These are phyloP conservation scores for Vanessa tameamea DNA, from an alignment of 1,140 invertebrate genomes.

Conservation along the genomic window DNA sequence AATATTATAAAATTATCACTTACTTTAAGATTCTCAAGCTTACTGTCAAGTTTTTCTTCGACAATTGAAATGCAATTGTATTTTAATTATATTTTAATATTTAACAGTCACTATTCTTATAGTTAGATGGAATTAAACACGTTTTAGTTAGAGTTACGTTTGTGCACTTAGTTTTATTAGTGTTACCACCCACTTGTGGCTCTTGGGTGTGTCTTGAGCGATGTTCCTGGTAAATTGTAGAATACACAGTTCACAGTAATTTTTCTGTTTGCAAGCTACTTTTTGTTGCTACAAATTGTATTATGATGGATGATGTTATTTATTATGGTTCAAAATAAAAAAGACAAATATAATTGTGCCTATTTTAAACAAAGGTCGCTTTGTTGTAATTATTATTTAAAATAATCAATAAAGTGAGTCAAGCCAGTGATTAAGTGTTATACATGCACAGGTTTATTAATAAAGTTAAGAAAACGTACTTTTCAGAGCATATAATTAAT, in stretches of 20 bases:
- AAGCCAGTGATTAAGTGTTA: no score
- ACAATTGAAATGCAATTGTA: background rate
- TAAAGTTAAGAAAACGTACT: no score
- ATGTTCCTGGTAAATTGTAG: background rate
- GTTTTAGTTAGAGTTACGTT: constrained; percentile 17
- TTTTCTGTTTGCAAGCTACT: no score
- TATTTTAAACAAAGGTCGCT: no score
- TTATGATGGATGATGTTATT: no score
- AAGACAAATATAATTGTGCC: no score
- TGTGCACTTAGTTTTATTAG: constrained; percentile 32
- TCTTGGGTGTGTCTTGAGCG: constrained; percentile 24
- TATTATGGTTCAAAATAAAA: no score
- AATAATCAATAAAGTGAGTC: no score
- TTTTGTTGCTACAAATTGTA: no score
- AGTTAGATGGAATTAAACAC: background rate
- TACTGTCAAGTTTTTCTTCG: background rate
- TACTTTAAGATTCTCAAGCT: background rate
- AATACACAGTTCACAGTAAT: background rate
- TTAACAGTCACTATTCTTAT: background rate
- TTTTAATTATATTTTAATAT: constrained; percentile 11
- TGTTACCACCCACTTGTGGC: constrained; percentile 22
- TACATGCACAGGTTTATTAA: no score
- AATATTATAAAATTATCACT: background rate
- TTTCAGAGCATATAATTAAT: no score
- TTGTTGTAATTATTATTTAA: no score